phyloP scores from a whole-genome alignment of 2,113 vertebrate species.

The Plectropomus leopardus region DNA sequence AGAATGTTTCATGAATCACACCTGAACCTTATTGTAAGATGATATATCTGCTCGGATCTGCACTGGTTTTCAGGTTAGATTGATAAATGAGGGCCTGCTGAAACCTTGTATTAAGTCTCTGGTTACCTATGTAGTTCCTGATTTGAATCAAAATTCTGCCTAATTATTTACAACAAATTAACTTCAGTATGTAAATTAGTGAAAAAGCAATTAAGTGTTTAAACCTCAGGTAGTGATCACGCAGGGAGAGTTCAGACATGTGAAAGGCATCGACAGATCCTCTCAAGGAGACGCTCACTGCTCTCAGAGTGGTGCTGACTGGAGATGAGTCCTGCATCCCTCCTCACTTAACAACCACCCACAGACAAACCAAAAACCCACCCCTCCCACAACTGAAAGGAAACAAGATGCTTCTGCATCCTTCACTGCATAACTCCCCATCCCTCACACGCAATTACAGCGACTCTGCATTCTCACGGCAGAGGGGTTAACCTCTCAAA shows the following conservation, averaged over 20 bases:
- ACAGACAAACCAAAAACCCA: constrained; percentile 15
- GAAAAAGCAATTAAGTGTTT: background rate
- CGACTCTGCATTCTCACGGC: constrained; percentile 21
- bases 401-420: constrained; percentile 41
- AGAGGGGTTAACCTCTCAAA: constrained; percentile 43
- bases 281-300: constrained; percentile 60
- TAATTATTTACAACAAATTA: background rate
- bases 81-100: no score
- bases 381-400: constrained; percentile 33
- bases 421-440: constrained; percentile 27
- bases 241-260: background rate
- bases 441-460: constrained; percentile 15
- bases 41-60: no score
- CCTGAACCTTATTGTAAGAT: no score
- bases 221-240: background rate
- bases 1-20: no score
- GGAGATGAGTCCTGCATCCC: constrained; percentile 16
- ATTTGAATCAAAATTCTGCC: no score
- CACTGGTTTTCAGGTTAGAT: no score
- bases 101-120: no score
- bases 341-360: constrained; percentile 28
- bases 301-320: constrained; percentile 37
- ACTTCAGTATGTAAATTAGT: background rate
- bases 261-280: constrained; percentile 25
- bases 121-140: no score